phyloP scores from a whole-genome alignment of 1,140 invertebrate species.

The Lasioglossum albipes region DNA sequence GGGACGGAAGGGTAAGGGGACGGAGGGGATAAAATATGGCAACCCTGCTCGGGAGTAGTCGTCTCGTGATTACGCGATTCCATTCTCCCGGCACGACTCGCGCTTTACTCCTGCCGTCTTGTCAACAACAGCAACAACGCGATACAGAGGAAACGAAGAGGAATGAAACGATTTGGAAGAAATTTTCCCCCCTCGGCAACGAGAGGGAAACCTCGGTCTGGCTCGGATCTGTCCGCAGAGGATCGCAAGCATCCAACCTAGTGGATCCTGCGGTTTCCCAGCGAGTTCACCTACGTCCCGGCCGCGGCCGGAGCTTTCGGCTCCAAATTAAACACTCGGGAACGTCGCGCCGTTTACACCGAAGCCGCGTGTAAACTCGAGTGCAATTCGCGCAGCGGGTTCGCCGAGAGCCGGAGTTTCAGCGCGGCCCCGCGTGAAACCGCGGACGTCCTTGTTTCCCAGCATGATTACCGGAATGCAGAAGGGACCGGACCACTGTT shows the following conservation, averaged over 20 bases:
- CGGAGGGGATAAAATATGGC: too few species aligned
- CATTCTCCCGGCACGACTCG: too few species aligned
- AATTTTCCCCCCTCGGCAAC: neutral
- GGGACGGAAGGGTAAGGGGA: too few species aligned
- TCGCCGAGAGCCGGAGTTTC: neutral
- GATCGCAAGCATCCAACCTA: slow-evolving; percentile 50
- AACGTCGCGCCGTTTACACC: slow-evolving; percentile 42
- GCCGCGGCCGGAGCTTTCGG: slow-evolving; percentile 42
- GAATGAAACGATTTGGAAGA: slow-evolving; percentile 19
- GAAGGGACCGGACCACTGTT: too few species aligned
- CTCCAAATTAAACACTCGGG: slow-evolving; percentile 72
- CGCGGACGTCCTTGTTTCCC: slow-evolving; percentile 27
- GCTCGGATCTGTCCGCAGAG: neutral
- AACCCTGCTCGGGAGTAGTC: too few species aligned
- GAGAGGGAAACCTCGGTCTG: neutral
- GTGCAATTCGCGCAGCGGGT: slow-evolving; percentile 5
- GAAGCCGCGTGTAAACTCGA: slow-evolving; percentile 56
- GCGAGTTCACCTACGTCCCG: slow-evolving; percentile 37
- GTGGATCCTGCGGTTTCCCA: slow-evolving; percentile 65
- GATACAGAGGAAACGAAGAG: neutral
- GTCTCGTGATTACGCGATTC: too few species aligned
- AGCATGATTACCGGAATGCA: slow-evolving; percentile 5
- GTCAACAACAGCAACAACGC: too few species aligned
- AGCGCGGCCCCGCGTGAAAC: slow-evolving; percentile 3
- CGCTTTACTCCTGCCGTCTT: too few species aligned